These are phyloP conservation scores for Aricia artaxerxes DNA, from an alignment of 2,888 invertebrate species.

Conservation along the genomic window DNA sequence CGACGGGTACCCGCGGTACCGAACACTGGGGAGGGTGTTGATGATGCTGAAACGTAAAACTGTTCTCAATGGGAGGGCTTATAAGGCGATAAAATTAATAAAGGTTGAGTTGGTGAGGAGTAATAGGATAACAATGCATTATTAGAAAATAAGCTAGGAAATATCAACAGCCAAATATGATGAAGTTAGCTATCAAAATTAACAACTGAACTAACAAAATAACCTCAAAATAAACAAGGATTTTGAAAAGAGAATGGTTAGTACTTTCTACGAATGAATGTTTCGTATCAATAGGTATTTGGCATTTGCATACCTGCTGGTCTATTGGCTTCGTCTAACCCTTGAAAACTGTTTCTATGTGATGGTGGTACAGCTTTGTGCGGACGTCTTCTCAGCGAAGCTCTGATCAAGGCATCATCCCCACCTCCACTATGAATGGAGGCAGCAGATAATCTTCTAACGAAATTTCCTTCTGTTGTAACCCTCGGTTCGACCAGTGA, in stretches of 20 bases:
- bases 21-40: conserved; percentile 79
- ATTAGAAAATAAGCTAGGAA: neutral
- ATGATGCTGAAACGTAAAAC: conserved; percentile 49
- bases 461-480: conserved; percentile 65
- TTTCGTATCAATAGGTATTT: neutral
- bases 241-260: neutral
- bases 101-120: neutral
- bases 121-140: neutral
- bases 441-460: conserved; percentile 68
- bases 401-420: conserved; percentile 81
- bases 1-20: conserved; percentile 91
- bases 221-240: neutral
- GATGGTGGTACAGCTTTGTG: conserved; percentile 71
- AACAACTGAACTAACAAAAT: neutral
- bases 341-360: conserved; percentile 83
- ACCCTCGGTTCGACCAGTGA: conserved; percentile 70
- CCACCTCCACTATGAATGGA: conserved; percentile 78
- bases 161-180: neutral
- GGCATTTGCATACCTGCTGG: conserved; percentile 60
- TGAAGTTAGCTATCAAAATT: neutral
- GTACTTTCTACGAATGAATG: neutral
- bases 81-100: neutral
- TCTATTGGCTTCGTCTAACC: conserved; percentile 71
- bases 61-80: neutral
- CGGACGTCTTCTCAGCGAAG: conserved; percentile 80